These are phyloP conservation scores for Listronotus oregonensis DNA, from an alignment of 1,140 invertebrate species.

Conservation along the genomic window DNA sequence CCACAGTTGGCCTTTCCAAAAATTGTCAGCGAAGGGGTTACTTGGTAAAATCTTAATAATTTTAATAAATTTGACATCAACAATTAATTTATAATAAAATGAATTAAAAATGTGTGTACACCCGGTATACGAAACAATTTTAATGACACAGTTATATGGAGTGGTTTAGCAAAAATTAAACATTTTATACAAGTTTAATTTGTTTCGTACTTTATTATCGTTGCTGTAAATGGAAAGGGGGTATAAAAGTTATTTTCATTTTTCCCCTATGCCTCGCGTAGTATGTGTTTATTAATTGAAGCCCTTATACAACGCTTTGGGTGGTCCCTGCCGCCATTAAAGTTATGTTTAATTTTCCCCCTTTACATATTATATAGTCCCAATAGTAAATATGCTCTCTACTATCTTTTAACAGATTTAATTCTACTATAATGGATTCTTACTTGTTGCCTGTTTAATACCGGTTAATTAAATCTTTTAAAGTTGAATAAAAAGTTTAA, in stretches of 20 bases:
- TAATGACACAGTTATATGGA: conserved; percentile 3
- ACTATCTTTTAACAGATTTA: conserved; percentile 7
- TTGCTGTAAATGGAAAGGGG: conserved; percentile 13
- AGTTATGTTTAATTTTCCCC: conserved; percentile 34
- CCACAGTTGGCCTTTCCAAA: too few species aligned
- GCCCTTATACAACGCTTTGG: conserved; percentile 25
- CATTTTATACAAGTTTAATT: conserved; percentile 13
- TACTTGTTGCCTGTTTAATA: not conserved
- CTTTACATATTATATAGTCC: conserved; percentile 28
- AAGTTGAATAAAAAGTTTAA: too few species aligned
- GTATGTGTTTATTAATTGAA: conserved; percentile 35
- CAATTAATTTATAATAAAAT: too few species aligned
- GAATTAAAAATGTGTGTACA: too few species aligned
- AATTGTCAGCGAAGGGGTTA: too few species aligned
- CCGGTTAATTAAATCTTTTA: conserved; percentile 10
- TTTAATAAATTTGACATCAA: too few species aligned
- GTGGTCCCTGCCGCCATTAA: conserved; percentile 28
- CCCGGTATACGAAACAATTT: not conserved
- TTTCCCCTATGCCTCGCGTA: conserved; percentile 28
- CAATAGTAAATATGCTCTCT: conserved; percentile 25
- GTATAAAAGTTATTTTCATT: conserved; percentile 35
- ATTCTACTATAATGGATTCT: conserved; percentile 17
- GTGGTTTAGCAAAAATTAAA: conserved; percentile 14
- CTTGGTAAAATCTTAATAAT: too few species aligned
- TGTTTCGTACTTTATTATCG: conserved; percentile 14